Percentiles rank a stretch among this genome's conserved stretches.
Evolutionary conservation across 2,797 vertebrate genomes (phyloP).

Genomic region (Alca torda): DNA sequence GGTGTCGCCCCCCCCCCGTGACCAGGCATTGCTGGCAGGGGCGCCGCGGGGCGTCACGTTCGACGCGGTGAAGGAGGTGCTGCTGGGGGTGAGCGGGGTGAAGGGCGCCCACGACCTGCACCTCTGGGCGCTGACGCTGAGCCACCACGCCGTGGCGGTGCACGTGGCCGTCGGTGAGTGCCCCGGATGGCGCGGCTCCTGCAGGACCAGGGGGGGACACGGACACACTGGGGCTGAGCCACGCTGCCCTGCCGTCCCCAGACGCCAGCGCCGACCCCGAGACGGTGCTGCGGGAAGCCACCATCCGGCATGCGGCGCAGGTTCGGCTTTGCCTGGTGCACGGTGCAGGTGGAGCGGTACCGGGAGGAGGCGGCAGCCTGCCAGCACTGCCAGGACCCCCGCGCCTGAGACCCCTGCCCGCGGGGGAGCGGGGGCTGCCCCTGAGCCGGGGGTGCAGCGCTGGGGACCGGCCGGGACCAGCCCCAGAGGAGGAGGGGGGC

Average conservation of each 20-base stretch:
- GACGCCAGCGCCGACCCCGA: conserved; percentile 82
- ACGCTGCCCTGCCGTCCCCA: conserved; percentile 45
- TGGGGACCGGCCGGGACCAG: background rate
- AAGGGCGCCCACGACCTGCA: conserved; percentile 86
- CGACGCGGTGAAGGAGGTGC: conserved; percentile 85
- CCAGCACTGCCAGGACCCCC: conserved; percentile 84
- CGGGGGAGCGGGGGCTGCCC: background rate
- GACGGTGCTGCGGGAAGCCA: conserved; percentile 86
- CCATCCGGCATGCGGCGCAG: conserved; percentile 83
- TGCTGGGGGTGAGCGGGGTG: conserved; percentile 87
- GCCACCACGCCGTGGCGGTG: conserved; percentile 83
- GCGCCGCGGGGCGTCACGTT: conserved; percentile 84
- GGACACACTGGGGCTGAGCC: no score
- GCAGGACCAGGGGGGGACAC: no score
- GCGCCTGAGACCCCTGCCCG: conserved; percentile 68
- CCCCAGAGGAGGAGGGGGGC: background rate
- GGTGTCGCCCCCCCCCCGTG: background rate
- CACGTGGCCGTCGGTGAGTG: conserved; percentile 90
- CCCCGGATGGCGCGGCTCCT: background rate
- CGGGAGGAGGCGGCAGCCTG: conserved; percentile 86
- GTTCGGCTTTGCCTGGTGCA: conserved; percentile 88
- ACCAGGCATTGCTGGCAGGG: conserved; percentile 67
- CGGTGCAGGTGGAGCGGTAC: conserved; percentile 91
- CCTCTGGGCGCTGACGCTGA: conserved; percentile 90
- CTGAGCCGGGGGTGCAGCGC: background rate